Conservation (phyloP, 2,113 vertebrate species). For the Notothenia coriiceps region DNA sequence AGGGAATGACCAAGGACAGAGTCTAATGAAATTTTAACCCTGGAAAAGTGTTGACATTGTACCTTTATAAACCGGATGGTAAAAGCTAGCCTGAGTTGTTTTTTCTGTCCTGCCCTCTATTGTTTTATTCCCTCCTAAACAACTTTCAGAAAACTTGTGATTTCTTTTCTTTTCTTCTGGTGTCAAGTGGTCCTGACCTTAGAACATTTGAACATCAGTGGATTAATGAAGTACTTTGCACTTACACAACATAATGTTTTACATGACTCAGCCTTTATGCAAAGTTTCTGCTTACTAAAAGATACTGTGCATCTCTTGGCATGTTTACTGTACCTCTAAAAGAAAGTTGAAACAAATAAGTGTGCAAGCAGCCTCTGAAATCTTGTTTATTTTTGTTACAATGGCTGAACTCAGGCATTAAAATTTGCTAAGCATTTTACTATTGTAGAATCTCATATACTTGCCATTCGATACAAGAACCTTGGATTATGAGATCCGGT, state of each 20-base stretch:
- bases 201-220: constrained; percentile 37
- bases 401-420: constrained; percentile 28
- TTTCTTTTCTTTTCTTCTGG: constrained; percentile 13
- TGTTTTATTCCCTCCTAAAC: constrained; percentile 16
- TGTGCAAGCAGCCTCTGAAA: constrained; percentile 7
- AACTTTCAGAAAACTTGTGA: background rate
- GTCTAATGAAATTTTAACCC: constrained; percentile 18
- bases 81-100: constrained; percentile 4
- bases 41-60: constrained; percentile 9
- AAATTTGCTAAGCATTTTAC: constrained; percentile 28
- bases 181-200: constrained; percentile 33
- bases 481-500: background rate
- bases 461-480: constrained; percentile 46
- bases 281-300: constrained; percentile 72
- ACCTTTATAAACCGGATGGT: constrained; percentile 2
- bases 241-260: constrained; percentile 42
- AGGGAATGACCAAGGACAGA: constrained; percentile 10
- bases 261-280: constrained; percentile 77
- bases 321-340: constrained; percentile 46
- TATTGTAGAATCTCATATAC: constrained; percentile 17
- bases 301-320: constrained; percentile 39
- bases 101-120: background rate
- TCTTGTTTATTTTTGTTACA: constrained; percentile 33
- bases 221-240: constrained; percentile 54
- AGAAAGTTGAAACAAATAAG: background rate